Evolutionary conservation across 2,113 vertebrate genomes (phyloP).

Genomic region (Lophotis ruficrista): DNA sequence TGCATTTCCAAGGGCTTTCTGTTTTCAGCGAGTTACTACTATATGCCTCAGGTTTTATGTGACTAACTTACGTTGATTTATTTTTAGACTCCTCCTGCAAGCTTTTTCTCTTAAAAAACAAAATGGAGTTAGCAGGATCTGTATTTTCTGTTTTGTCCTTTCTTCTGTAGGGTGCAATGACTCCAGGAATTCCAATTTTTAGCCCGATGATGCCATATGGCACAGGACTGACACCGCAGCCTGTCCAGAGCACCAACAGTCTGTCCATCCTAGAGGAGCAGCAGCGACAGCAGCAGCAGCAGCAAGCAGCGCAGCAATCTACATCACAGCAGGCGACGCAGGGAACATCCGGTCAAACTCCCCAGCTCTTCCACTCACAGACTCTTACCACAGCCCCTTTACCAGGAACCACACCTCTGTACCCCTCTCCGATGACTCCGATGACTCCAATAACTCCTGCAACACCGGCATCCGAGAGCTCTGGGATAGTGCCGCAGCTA

Average conservation of each 20-base stretch:
- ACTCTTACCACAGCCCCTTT: conserved; percentile 91
- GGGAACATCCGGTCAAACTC: conserved; percentile 88
- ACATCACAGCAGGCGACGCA: conserved; percentile 82
- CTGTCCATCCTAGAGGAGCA: conserved; percentile 93
- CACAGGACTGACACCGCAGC: conserved; percentile 94
- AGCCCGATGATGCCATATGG: conserved; percentile 99
- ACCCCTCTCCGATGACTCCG: conserved; percentile 90
- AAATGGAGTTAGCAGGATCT: background rate
- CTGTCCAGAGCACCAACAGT: conserved; percentile 92
- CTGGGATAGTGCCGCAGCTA: conserved; percentile 96
- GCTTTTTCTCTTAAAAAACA: background rate
- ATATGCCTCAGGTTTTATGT: background rate
- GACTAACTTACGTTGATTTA: background rate
- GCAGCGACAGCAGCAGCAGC: conserved; percentile 88
- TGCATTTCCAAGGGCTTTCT: background rate
- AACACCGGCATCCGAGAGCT: conserved; percentile 95
- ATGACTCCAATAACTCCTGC: conserved; percentile 97
- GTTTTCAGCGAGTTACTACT: fast-evolving
- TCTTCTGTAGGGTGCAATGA: conserved; percentile 88
- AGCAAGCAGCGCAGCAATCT: conserved; percentile 80
- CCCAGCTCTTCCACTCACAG: conserved; percentile 95
- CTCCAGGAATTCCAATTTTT: conserved; percentile 91
- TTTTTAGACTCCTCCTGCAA: background rate
- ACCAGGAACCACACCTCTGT: conserved; percentile 91
- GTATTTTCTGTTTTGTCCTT: background rate